Base-by-base conservation (phyloP, 2,888 invertebrate species). In the Nezara viridula region DNA sequence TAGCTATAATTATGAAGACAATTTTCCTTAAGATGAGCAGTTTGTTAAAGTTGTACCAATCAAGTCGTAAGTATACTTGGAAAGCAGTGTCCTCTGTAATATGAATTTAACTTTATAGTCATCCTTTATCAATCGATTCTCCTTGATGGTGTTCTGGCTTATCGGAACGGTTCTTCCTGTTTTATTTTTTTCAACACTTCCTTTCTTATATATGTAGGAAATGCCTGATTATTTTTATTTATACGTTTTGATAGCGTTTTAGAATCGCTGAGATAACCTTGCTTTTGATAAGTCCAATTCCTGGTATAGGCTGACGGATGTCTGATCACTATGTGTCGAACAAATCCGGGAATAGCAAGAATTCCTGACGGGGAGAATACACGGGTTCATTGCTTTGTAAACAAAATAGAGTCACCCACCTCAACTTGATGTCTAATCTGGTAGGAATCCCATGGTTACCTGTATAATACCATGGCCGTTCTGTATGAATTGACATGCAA, bases 371-470 rank as follows among this genome's bases (percentile, higher is more conserved):
- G 24, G 66, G n/a, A n/a, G 9, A 2, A 1, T 0, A 2, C 44
- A 0, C 9, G n/a, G n/a, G 81, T 81, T 44, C 44, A 32, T n/a
- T 44, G 81, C 12, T 44, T 81, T 47, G 81, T 81, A 47, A 81
- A 81, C 81, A 47, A n/a, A 81, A 81, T 40, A n/a, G n/a, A 44
- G 40, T 81, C 44, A 81, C n/a, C 40, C 14, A 47, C 40, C 66
- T 73, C 21, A 73, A 73, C 6, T 60, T 60, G n/a, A 27, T 27
- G 60, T 60, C 60, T 60, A 60, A 60, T 60, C 32, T 19, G 19
- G 37, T 37, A 14, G 66, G 66, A 73, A 73, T 73, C 19, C 66
- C 37, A 73, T 6, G 32, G 66, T 37, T 73, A 37, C 37, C 19
- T 19, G 66, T 37, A 37, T 21, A 60, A 37, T 73, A 73, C 21